Evolutionary conservation across 2,113 vertebrate genomes (phyloP).

Genomic region (Andinoacara biseriatus): DNA sequence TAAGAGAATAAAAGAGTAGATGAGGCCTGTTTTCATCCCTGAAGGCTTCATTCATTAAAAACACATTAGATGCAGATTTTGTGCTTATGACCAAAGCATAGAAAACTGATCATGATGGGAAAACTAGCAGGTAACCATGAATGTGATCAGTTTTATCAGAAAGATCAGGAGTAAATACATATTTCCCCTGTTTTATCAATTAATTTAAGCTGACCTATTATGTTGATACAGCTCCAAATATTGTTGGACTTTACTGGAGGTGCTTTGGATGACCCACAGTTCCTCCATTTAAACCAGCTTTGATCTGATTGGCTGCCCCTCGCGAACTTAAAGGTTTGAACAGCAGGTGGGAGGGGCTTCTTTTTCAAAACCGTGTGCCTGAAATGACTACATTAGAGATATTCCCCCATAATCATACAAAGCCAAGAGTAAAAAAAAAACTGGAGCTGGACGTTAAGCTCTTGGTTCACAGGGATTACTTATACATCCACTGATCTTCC

Average conservation of each 20-base stretch:
- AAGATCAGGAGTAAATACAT: slow-evolving; percentile 16
- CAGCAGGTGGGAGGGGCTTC: no score
- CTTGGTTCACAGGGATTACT: no score
- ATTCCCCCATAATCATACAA: no score
- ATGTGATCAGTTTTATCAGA: slow-evolving; percentile 5
- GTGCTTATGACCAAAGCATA: slow-evolving; percentile 49
- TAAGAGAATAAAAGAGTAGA: slow-evolving; percentile 52
- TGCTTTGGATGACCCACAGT: not conserved
- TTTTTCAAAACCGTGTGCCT: no score
- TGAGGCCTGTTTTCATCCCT: slow-evolving; percentile 28
- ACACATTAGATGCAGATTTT: slow-evolving; percentile 18
- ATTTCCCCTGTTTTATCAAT: not conserved
- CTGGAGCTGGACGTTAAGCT: no score
- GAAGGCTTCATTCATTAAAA: slow-evolving; percentile 50
- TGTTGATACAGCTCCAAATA: not conserved
- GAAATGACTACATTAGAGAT: no score
- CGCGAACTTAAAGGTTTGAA: no score
- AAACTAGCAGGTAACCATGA: not conserved
- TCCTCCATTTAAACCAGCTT: not conserved
- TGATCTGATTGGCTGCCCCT: no score
- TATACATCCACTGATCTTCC: no score
- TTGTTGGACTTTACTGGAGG: not conserved
- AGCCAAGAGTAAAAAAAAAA: no score
- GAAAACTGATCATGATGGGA: not conserved
- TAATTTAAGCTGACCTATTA: not conserved